These are phyloP conservation scores for Campylorhamphus procurvoides DNA, from an alignment of 2,113 vertebrate species.

Conservation along the genomic window DNA sequence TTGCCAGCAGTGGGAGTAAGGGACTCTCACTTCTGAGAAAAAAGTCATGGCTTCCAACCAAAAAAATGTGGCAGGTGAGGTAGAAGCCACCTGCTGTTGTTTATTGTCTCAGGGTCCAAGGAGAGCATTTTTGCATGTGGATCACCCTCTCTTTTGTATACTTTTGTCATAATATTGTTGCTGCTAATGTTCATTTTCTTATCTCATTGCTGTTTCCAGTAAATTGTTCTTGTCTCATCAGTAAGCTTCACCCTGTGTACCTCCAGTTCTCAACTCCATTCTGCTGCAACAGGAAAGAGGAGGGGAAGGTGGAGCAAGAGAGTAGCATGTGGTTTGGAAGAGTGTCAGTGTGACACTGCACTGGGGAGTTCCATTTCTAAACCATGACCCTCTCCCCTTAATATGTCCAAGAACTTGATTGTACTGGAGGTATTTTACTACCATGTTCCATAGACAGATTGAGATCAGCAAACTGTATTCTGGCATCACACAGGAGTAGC, in stretches of 20 bases:
- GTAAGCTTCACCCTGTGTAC: background rate
- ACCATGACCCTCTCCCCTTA: background rate
- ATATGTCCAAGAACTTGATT: background rate
- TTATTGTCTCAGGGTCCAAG: background rate
- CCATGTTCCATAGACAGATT: background rate
- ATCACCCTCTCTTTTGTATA: background rate
- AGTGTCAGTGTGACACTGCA: background rate
- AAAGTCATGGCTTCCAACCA: background rate
- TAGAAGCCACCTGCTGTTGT: background rate
- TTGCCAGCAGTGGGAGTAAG: fast-evolving
- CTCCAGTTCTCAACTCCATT: background rate
- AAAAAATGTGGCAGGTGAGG: background rate
- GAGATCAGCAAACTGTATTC: background rate
- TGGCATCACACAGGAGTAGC: background rate
- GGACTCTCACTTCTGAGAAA: background rate
- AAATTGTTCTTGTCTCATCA: background rate
- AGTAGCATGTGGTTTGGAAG: background rate
- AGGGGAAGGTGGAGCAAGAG: background rate
- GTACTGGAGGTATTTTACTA: background rate
- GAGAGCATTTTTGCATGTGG: background rate
- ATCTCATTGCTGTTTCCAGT: background rate
- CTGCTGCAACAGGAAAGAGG: background rate
- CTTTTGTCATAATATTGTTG: background rate
- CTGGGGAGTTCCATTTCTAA: background rate
- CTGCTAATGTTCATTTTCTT: background rate